phyloP scores from a whole-genome alignment of 1,140 invertebrate species.

The Megalopta genalis region DNA sequence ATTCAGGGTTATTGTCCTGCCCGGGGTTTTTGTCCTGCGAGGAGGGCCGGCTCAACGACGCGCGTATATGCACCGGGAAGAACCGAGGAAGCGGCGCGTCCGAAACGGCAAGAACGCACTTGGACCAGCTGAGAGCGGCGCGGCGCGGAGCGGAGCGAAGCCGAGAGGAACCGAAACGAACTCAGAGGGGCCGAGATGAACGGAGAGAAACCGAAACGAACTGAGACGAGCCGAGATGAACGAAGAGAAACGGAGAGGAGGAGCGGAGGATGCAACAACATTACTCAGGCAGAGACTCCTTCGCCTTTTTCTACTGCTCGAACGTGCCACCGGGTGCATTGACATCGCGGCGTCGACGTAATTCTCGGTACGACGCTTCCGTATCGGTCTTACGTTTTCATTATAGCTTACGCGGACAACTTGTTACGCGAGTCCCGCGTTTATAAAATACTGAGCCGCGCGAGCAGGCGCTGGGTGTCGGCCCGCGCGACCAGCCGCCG shows the following conservation, averaged over 20 bases:
- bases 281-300: conserved; percentile 39
- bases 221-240: too few relatives aligned
- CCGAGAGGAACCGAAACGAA: too few relatives aligned
- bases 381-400: conserved; percentile 48
- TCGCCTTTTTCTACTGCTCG: conserved; percentile 47
- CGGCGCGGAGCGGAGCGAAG: too few relatives aligned
- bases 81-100: conserved; percentile 5
- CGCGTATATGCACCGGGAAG: conserved; percentile 21
- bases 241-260: too few relatives aligned
- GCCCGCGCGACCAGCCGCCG: too few relatives aligned
- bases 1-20: conserved; percentile 69
- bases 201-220: too few relatives aligned
- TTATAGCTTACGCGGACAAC: conserved; percentile 30
- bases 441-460: conserved; percentile 19
- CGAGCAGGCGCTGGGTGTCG: not conserved
- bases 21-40: conserved; percentile 65
- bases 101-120: conserved; percentile 57
- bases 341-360: conserved; percentile 39
- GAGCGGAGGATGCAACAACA: conserved; percentile 16
- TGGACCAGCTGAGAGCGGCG: conserved; percentile 28
- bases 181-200: too few relatives aligned
- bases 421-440: conserved; percentile 31
- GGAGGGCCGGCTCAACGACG: conserved; percentile 13
- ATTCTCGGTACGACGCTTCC: conserved; percentile 41
- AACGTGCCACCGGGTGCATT: conserved; percentile 35